Evolutionary conservation across 92 coral and sea anemone genomes (phyloP).

Genomic region (Scolanthus callimorphus): DNA sequence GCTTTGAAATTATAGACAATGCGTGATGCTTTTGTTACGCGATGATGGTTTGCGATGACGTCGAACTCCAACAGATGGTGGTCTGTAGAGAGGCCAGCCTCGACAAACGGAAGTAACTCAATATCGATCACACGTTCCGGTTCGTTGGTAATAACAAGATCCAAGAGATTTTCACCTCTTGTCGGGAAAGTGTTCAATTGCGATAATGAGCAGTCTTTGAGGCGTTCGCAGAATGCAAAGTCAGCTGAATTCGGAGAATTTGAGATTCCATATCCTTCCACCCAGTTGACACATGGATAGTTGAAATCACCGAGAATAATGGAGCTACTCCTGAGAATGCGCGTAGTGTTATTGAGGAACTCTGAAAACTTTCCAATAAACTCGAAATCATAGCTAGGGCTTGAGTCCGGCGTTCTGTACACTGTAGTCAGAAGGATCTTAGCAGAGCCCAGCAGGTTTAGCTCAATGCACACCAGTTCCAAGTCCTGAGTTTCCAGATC

Average conservation of each 20-base stretch:
- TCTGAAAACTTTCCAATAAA: too few species aligned
- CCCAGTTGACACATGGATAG: not conserved
- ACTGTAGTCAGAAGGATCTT: not conserved
- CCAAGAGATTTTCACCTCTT: not conserved
- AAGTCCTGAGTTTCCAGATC: not conserved
- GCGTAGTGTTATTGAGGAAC: not conserved
- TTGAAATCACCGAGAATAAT: slow-evolving; percentile 3
- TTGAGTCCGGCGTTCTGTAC: not conserved
- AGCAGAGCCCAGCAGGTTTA: not conserved
- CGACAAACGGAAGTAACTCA: not conserved
- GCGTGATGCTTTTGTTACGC: too few species aligned
- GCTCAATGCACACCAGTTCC: not conserved
- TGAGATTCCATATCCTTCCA: not conserved
- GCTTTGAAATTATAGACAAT: too few species aligned
- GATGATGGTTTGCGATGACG: not conserved
- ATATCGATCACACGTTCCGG: not conserved
- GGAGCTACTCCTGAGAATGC: not conserved
- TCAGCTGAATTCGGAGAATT: slow-evolving; percentile 1
- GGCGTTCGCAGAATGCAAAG: not conserved
- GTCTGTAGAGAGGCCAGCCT: slow-evolving; percentile 1
- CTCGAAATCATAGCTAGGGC: not conserved
- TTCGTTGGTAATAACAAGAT: slow-evolving; percentile 1
- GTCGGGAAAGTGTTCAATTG: slow-evolving; percentile 8
- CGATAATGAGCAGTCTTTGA: not conserved
- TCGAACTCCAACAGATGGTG: not conserved